Conservation (phyloP, 2,113 vertebrate genomes). For the Lycocorax pyrrhopterus region DNA sequence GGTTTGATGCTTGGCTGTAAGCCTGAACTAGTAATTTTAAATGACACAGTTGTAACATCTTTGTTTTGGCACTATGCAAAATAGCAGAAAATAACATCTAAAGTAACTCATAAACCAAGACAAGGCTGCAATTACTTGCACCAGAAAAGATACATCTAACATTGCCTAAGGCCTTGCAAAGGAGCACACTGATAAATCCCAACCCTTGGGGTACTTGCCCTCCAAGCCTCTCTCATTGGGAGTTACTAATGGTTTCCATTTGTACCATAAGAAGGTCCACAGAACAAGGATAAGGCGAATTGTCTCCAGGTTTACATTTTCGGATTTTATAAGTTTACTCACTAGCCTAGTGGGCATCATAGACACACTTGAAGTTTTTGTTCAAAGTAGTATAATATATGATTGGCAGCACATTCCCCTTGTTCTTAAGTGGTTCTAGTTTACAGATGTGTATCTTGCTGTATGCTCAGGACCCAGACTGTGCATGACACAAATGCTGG, state of each 20-base stretch:
- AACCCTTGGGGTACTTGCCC: neutral
- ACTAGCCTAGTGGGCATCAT: neutral
- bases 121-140: neutral
- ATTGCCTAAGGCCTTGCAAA: neutral
- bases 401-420: neutral
- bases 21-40: neutral
- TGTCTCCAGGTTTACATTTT: neutral
- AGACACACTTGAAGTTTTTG: neutral
- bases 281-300: neutral
- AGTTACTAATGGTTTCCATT: neutral
- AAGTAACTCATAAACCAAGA: neutral
- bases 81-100: neutral
- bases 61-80: neutral
- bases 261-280: neutral
- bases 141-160: neutral
- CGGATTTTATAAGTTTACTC: neutral
- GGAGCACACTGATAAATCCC: neutral
- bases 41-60: neutral
- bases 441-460: neutral
- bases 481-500: neutral
- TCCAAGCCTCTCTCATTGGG: neutral
- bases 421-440: neutral
- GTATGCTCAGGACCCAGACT: neutral
- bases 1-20: neutral
- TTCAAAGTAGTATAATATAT: neutral